Percentiles rank a stretch among this genome's conserved stretches.
Conservation (phyloP, 1,140 invertebrate genomes). For the Dendroctonus valens region DNA sequence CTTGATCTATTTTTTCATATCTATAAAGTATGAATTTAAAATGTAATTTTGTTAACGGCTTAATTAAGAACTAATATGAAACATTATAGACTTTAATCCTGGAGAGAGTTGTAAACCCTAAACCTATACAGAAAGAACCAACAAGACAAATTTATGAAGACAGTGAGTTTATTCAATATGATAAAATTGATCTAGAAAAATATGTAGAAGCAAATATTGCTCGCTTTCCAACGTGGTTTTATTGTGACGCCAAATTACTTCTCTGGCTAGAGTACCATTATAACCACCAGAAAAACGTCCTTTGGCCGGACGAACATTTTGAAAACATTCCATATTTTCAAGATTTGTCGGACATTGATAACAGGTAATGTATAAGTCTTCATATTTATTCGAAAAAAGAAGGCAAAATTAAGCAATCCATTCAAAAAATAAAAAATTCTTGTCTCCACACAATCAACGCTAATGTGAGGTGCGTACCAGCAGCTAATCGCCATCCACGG, state of each 20-base stretch:
- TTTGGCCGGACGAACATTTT: conserved; percentile 25
- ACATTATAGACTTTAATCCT: conserved; percentile 12
- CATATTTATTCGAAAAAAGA: not conserved
- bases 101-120: conserved; percentile 1
- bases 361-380: conserved; percentile 10
- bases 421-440: too few relatives aligned
- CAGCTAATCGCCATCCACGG: too few relatives aligned
- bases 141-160: not conserved
- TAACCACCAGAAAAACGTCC: conserved; percentile 24
- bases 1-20: conserved; percentile 50
- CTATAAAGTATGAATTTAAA: conserved; percentile 40
- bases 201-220: conserved; percentile 4
- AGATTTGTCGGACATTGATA: conserved; percentile 10
- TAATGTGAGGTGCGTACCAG: too few relatives aligned
- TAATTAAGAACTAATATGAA: not conserved
- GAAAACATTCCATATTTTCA: not conserved
- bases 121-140: not conserved
- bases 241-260: conserved; percentile 29
- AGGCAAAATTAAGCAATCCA: too few relatives aligned
- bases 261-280: conserved; percentile 38
- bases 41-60: not conserved
- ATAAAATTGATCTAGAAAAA: conserved; percentile 7
- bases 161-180: conserved; percentile 18
- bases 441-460: too few relatives aligned
- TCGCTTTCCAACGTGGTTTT: conserved; percentile 3